Evolutionary conservation across 1,140 invertebrate genomes (phyloP), one percentile per base, ranked within the genome.

Genomic region (Subanguina moxae): DNA sequence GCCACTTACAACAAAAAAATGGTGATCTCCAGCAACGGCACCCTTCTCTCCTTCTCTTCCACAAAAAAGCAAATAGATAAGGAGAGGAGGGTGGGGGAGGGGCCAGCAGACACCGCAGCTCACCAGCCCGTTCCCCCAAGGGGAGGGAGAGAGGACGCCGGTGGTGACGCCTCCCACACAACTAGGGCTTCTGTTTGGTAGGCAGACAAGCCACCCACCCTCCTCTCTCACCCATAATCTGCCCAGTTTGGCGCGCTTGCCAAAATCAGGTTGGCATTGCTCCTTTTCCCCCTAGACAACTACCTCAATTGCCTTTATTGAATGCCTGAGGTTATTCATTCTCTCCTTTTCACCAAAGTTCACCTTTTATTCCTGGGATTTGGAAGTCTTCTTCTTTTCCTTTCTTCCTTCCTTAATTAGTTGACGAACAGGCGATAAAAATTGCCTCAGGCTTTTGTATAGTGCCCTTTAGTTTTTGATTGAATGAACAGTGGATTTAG

Each of bases 21-120:
- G n/a, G n/a, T 25, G 48, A 52, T 21, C 48, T 52, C 48, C 48
- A 52, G 48, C n/a, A 15, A 52, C 17, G 48, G 48, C 48, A 52
- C 48, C 48, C 48, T 19, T 21, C 3, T 15, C n/a, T 38, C 3
- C 32, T 11, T 11, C 32, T 15, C 3, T 3, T 25, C 3, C 48
- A 52, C 3, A 52, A 25, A 52, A 52, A 19, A 5, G 17, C 48
- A 52, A 5, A 52, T 21, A 52, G 48, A 52, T 52, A 52, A 52
- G 48, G n/a, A 25, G 48, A n/a, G 48, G 23, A 21, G 48, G 48
- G 15, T 7, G 23, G n/a, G 48, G 48, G 23, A 19, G 48, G 3
- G 48, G n/a, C 48, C n/a, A 52, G 3, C n/a, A 52, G 48, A 25
- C 32, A 38, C 32, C 3, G 3, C 3, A 3, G 15, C 48, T 52